Base-by-base conservation (phyloP, 1,140 invertebrate species). In the Aphidius gifuensis region DNA sequence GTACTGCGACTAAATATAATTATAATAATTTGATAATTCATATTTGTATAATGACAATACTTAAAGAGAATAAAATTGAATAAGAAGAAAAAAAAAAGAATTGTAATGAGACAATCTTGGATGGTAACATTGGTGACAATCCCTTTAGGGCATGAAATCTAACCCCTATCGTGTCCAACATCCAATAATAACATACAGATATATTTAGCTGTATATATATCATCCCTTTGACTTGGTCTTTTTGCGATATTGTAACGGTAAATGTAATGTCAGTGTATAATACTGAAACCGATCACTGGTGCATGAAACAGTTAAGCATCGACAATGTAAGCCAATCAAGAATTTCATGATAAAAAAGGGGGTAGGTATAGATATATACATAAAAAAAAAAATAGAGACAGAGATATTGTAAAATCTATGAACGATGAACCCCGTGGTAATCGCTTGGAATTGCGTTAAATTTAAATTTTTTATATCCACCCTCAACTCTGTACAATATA, bases 271-370 rank as follows among this genome's bases (percentile, higher is more conserved):
- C 23, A 32, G 4, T 32, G 23, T 32, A 55, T 62, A 50, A 48
- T 51, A 32, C 58, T 46, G 23, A 68, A 71, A 67, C 74, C 71
- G 74, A 76, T 81, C 77, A 80, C 77, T 78, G 78, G 77, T 76
- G 80, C 79, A 80, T 81, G 77, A 81, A 80, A 80, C 79, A 75
- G 77, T 80, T 79, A 79, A 80, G 77, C 80, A 80, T 73, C 75
- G 76, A 81, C 79, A 81, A 81, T 80, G 74, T 79, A 79, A 79
- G 78, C 79, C 76, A 79, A 81, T 81, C 77, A 80, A 74, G 74
- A 67, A 32, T 32, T 32, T 42, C n/a, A 8, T 56, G 54, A 44
- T 62, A 43, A 56, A 50, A 40, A 46, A 40, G 46, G 54, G 53
- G 45, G 74, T 68, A 64, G 67, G 68, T 59, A 68, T 68, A 64